Percentiles rank a stretch among this genome's conserved stretches.
Conservation (phyloP, 2,888 invertebrate species). For the Camptogramma bilineatum region DNA sequence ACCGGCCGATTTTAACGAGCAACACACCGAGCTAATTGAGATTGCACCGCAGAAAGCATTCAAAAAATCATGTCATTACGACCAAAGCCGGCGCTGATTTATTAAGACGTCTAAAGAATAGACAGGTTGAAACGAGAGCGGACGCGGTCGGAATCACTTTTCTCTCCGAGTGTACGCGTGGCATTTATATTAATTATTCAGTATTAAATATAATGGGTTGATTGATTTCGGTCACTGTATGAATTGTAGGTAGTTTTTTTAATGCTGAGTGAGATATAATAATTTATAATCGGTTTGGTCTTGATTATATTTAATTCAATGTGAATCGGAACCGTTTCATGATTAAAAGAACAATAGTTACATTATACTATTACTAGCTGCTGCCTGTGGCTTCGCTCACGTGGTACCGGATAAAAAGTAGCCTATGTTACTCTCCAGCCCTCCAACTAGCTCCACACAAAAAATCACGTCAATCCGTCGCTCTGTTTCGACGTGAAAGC, state of each 20-base stretch:
- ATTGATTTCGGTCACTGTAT: constrained; percentile 18
- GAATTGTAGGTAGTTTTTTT: no score
- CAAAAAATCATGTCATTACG: constrained; percentile 80
- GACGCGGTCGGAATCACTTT: constrained; percentile 50
- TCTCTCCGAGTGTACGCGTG: constrained; percentile 53
- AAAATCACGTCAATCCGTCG: no score
- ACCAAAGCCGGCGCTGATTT: constrained; percentile 79
- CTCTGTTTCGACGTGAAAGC: no score
- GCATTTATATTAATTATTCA: constrained; percentile 40
- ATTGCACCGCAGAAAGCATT: constrained; percentile 74
- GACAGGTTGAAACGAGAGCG: constrained; percentile 73
- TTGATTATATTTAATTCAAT: not conserved
- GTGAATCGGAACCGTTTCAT: no score
- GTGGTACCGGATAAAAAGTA: no score
- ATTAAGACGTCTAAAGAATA: constrained; percentile 75
- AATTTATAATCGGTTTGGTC: not conserved
- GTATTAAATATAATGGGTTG: constrained; percentile 34
- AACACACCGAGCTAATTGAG: constrained; percentile 82
- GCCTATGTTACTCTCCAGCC: no score
- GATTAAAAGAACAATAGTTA: no score
- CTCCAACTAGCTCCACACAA: no score
- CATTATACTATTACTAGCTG: not conserved
- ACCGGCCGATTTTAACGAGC: constrained; percentile 79
- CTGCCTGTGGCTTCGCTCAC: no score
- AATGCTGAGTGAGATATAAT: not conserved